Conservation (phyloP, 2,113 vertebrate genomes). For the Acanthisitta chloris region DNA sequence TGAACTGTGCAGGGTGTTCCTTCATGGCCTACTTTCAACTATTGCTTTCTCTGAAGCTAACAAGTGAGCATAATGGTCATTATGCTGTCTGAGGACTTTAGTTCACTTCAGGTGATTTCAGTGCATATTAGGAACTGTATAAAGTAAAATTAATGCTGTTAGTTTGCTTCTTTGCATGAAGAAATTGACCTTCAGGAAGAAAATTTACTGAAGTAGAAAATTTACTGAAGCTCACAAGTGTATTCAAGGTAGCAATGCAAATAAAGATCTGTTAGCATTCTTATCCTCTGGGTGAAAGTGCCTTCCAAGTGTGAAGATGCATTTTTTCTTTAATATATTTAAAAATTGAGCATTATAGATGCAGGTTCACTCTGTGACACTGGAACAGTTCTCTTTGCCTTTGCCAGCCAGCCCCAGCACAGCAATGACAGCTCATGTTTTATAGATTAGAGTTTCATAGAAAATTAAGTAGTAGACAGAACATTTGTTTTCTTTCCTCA, state of each 20-base stretch:
- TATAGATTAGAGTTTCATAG: background rate
- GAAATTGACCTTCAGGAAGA: background rate
- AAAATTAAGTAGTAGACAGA: background rate
- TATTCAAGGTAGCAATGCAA: background rate
- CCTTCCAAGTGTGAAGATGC: background rate
- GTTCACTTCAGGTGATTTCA: background rate
- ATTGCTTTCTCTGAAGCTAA: background rate
- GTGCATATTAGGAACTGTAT: background rate
- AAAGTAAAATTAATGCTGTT: background rate
- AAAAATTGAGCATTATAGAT: background rate
- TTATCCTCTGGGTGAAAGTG: background rate
- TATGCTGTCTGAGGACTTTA: background rate
- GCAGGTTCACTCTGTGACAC: background rate
- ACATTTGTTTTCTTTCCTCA: background rate
- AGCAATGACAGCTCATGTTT: rapidly evolving
- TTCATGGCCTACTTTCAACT: background rate
- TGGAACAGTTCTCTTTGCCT: background rate
- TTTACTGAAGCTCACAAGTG: background rate
- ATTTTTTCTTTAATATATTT: background rate
- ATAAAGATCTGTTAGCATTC: background rate
- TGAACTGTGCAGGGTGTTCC: background rate
- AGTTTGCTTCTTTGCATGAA: background rate
- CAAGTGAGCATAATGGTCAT: background rate
- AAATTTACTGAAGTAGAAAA: background rate
- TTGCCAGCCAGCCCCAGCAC: background rate